These are phyloP conservation scores for Zaprionus camerounensis DNA, from an alignment of 1,140 invertebrate species.

Conservation along the genomic window DNA sequence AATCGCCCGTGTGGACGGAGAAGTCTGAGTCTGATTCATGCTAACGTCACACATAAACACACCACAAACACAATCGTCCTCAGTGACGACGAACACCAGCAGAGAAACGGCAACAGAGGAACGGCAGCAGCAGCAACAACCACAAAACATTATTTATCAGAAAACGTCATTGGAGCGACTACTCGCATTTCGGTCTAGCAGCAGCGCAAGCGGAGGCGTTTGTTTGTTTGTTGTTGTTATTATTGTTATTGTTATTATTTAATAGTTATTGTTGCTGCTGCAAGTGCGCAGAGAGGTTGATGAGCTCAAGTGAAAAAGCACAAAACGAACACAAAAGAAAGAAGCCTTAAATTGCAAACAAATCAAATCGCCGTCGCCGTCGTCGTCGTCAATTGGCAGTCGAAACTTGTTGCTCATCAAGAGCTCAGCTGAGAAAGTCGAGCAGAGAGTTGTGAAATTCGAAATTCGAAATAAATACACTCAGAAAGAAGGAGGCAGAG, in stretches of 20 bases:
- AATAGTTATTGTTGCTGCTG: constrained; percentile 11
- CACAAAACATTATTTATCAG: constrained; percentile 37
- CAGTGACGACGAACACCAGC: constrained; percentile 21
- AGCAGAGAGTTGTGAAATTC: constrained; percentile 4
- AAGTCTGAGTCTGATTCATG: constrained; percentile 39
- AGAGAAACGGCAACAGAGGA: not conserved
- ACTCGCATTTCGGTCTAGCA: constrained; percentile 29
- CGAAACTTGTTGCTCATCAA: constrained; percentile 41
- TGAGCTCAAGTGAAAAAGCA: constrained; percentile 18
- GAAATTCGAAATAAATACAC: not conserved
- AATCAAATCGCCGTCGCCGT: not conserved
- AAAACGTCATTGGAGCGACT: constrained; percentile 40
- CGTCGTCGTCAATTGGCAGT: constrained; percentile 11
- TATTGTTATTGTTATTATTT: constrained; percentile 6
- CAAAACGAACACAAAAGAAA: constrained; percentile 15
- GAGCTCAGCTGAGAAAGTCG: constrained; percentile 12
- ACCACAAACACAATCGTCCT: constrained; percentile 7
- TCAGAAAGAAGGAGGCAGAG: not conserved
- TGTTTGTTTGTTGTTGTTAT: constrained; percentile 24
- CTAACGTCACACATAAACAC: constrained; percentile 23
- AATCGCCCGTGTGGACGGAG: constrained; percentile 25
- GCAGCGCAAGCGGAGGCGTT: constrained; percentile 30
- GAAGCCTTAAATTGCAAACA: constrained; percentile 45
- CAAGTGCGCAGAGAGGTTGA: constrained; percentile 7
- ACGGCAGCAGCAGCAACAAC: constrained; percentile 14